Base-by-base conservation (phyloP, 2,113 vertebrate species). In the Aplodontia rufa region DNA sequence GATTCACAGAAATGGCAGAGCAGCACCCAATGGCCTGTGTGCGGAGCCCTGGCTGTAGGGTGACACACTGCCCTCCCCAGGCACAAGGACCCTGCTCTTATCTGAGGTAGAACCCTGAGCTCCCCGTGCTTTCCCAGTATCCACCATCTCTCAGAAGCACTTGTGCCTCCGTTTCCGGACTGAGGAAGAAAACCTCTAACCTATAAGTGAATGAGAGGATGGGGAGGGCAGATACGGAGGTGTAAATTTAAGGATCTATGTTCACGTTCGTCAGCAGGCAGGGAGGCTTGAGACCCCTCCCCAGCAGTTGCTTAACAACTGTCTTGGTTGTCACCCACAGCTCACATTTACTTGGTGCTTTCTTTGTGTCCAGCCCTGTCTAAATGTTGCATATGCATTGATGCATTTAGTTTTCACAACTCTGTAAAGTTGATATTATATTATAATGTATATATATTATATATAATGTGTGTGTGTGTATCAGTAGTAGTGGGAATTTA, bases 321-420 rank as follows among this genome's bases (percentile, higher is more conserved):
- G n/a, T n/a, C n/a, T n/a, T n/a, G n/a, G n/a, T n/a, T n/a, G 11
- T 45, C 8, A 24, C 12, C 32, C 19, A 8, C 1, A 45, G 1
- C 13, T 60, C 12, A 1, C 4, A 0, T 37, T 45, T 24, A 24
- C 49, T n/a, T 40, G 8, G 45, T 8, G 10, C n/a, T 60, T 45
- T 19, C 69, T 22, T 0, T 19, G 0, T 1, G 13, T 47, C 74
- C 62, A 22, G 6, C 64, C 6, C 30, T 24, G 55, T 53, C 32
- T 30, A 1, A 37, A 53, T 45, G n/a, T 22, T 71, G 22, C 45
- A 0, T 5, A 8, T 1, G 6, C 30, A 17, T 4, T 0, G 11
- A 30, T 3, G 8, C 30, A 30, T 62, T 86, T 66, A 32, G 1
- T 82, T 53, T 81, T 58, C 53, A 8, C 28, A 72, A 2, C 30